Conservation (phyloP, 1,140 invertebrate species). For the Drosophila virilis region DNA sequence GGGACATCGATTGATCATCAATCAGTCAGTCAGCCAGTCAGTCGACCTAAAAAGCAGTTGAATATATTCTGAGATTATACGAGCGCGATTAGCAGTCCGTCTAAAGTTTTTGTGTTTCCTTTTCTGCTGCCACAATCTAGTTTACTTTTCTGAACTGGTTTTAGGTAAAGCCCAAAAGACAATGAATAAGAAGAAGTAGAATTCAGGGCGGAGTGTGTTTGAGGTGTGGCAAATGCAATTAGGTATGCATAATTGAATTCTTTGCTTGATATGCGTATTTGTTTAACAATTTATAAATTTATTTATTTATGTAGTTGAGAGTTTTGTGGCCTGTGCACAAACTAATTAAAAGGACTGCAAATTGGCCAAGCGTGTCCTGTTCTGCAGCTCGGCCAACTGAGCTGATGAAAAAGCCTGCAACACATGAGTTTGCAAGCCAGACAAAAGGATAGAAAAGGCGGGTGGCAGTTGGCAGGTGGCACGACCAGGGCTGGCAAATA, state of each 20-base stretch:
- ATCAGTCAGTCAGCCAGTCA: too few species aligned
- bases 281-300: slow-evolving; percentile 28
- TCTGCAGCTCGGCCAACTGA: slow-evolving; percentile 3
- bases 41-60: too few species aligned
- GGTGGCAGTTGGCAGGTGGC: background rate
- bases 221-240: slow-evolving; percentile 48
- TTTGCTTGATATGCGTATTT: slow-evolving; percentile 36
- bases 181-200: too few species aligned
- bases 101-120: too few species aligned
- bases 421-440: slow-evolving; percentile 51
- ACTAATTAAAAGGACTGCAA: slow-evolving; percentile 70
- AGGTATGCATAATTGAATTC: slow-evolving; percentile 69
- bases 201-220: background rate
- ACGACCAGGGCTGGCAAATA: slow-evolving; percentile 50
- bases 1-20: too few species aligned
- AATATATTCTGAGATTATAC: too few species aligned
- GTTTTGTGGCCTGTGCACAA: slow-evolving; percentile 47
- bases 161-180: too few species aligned
- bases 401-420: slow-evolving; percentile 15
- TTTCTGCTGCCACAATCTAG: too few species aligned
- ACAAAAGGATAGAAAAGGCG: slow-evolving; percentile 14
- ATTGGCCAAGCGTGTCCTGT: slow-evolving; percentile 31
- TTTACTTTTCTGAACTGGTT: too few species aligned
- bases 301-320: slow-evolving; percentile 24
- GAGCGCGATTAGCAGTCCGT: too few species aligned